Evolutionary conservation across 2,797 vertebrate species (phyloP).

Genomic region (Liasis olivaceus): DNA sequence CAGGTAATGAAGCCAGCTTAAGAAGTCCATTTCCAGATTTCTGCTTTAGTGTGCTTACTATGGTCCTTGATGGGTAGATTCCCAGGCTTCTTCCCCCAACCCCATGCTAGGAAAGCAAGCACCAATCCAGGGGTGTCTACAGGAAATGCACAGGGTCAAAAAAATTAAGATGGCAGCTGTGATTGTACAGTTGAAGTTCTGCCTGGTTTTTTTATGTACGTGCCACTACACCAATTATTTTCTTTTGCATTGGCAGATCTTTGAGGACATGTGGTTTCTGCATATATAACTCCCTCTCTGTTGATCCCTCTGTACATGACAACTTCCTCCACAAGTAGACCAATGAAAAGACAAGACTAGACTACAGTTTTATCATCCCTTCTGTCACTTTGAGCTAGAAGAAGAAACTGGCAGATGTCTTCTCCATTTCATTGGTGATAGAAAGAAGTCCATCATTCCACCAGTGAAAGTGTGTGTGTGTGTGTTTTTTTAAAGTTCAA

Average conservation of each 20-base stretch:
- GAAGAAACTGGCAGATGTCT: background rate
- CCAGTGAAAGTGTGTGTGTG: background rate
- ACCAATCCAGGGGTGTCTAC: background rate
- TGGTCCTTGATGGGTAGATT: background rate
- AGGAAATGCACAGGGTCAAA: background rate
- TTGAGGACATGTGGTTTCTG: background rate
- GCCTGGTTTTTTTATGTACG: background rate
- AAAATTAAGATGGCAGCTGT: background rate
- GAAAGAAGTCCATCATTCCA: background rate
- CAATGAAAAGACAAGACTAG: background rate
- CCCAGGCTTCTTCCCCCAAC: background rate
- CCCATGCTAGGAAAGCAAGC: background rate
- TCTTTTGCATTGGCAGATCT: background rate
- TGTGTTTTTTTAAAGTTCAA: background rate
- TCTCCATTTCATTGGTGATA: background rate
- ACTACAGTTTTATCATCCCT: background rate
- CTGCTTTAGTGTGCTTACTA: background rate
- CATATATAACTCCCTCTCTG: background rate
- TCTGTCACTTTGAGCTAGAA: background rate
- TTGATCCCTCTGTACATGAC: background rate
- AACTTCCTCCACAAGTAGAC: background rate
- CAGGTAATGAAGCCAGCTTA: background rate
- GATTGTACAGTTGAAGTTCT: background rate
- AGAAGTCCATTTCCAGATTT: background rate
- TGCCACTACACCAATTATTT: background rate